Conservation (phyloP, 2,113 vertebrate species). For the Corythaeola cristata region DNA sequence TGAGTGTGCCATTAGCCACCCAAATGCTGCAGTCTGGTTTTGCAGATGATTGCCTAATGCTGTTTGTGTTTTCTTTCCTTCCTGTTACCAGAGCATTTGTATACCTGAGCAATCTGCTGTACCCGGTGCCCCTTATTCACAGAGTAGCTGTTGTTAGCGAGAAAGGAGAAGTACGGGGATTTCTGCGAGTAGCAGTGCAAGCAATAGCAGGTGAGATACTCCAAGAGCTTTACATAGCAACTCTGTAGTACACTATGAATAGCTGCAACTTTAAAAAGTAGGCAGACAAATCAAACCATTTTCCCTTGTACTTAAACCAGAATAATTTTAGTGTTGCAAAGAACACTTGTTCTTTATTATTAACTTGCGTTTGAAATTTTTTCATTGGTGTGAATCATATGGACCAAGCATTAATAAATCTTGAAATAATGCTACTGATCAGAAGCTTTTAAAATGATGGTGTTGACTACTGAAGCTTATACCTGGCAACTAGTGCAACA, state of each 20-base stretch:
- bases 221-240: neutral
- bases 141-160: constrained; percentile 95
- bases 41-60: neutral
- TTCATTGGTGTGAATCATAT: neutral
- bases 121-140: constrained; percentile 95
- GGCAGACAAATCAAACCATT: neutral
- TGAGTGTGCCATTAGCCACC: neutral
- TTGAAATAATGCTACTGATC: neutral
- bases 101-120: constrained; percentile 97
- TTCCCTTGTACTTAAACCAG: neutral
- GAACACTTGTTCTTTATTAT: neutral
- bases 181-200: constrained; percentile 95
- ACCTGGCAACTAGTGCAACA: neutral
- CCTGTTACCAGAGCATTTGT: constrained; percentile 87
- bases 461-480: neutral
- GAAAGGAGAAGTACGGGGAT: constrained; percentile 95
- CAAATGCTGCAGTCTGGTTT: neutral
- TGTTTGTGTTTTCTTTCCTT: constrained; percentile 15
- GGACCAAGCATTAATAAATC: neutral
- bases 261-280: neutral
- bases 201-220: constrained; percentile 88
- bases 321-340: neutral
- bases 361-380: neutral
- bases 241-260: neutral
- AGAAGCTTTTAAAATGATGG: neutral